phyloP scores from a whole-genome alignment of 2,888 invertebrate species.

The Osedax fenrisi region DNA sequence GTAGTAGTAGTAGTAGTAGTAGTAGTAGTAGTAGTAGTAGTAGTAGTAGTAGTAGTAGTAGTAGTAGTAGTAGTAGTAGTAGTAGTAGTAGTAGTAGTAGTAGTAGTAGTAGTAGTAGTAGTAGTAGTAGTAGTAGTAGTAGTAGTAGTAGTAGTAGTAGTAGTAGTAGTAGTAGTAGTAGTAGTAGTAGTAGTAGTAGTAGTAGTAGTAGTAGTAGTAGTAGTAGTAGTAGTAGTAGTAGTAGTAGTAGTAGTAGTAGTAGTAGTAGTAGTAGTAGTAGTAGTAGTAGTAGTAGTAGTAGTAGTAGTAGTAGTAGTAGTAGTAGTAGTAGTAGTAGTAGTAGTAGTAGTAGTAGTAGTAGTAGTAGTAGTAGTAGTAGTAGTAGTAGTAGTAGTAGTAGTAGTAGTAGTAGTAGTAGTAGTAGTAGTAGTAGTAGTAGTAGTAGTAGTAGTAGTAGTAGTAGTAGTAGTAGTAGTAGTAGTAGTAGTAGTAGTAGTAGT shows the following conservation, averaged over 20 bases:
- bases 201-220: not conserved
- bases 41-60: not conserved
- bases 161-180: not conserved
- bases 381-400: not conserved
- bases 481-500: not conserved
- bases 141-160: not conserved
- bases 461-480: not conserved
- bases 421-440: not conserved
- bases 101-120: not conserved
- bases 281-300: not conserved
- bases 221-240: not conserved
- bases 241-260: not conserved
- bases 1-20: not conserved
- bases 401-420: not conserved
- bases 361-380: not conserved
- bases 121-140: not conserved
- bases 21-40: not conserved
- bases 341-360: not conserved
- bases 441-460: not conserved
- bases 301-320: not conserved
- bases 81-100: not conserved
- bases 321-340: not conserved
- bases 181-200: not conserved
- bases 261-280: not conserved
- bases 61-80: not conserved